These are phyloP conservation scores for Rhynchonema sp. DNA, from an alignment of 2,888 invertebrate species.

Conservation along the genomic window DNA sequence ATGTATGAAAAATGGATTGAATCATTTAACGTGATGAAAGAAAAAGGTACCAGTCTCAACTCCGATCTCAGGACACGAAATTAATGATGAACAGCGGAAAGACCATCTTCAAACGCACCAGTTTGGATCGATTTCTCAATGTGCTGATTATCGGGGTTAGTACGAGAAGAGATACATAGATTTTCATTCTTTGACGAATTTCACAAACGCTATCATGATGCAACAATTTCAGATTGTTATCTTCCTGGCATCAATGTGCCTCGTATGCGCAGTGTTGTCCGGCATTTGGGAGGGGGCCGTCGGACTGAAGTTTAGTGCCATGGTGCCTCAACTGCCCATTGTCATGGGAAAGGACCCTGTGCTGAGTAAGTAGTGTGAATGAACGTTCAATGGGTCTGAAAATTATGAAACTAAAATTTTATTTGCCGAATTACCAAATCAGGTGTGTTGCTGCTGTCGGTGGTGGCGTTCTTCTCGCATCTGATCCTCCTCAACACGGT, in stretches of 20 bases:
- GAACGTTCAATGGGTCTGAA: too few relatives aligned
- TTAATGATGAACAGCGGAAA: conserved; percentile 99
- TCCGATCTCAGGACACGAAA: conserved; percentile 96
- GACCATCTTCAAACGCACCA: conserved; percentile 95
- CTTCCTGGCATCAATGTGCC: conserved; percentile 86
- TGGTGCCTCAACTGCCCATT: conserved; percentile 21
- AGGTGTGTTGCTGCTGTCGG: too few relatives aligned
- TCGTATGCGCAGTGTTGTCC: conserved; percentile 89
- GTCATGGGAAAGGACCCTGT: neutral
- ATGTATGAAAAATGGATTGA: too few relatives aligned
- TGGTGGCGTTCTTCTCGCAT: conserved; percentile 95
- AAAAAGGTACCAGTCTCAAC: too few relatives aligned
- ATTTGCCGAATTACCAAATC: too few relatives aligned
- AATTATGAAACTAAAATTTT: too few relatives aligned
- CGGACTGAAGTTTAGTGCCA: conserved; percentile 34
- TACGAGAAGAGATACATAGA: neutral
- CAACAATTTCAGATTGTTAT: conserved; percentile 65
- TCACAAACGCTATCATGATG: too few relatives aligned
- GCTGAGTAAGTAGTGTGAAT: too few relatives aligned
- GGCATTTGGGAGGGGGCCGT: conserved; percentile 91
- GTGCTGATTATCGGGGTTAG: conserved; percentile 92
- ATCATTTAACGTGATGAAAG: too few relatives aligned
- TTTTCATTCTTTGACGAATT: neutral
- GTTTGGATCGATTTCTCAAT: conserved; percentile 94
- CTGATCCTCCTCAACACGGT: conserved; percentile 97